These are phyloP conservation scores for Tupaia chinensis DNA, from an alignment of 2,113 vertebrate genomes.

Conservation along the genomic window DNA sequence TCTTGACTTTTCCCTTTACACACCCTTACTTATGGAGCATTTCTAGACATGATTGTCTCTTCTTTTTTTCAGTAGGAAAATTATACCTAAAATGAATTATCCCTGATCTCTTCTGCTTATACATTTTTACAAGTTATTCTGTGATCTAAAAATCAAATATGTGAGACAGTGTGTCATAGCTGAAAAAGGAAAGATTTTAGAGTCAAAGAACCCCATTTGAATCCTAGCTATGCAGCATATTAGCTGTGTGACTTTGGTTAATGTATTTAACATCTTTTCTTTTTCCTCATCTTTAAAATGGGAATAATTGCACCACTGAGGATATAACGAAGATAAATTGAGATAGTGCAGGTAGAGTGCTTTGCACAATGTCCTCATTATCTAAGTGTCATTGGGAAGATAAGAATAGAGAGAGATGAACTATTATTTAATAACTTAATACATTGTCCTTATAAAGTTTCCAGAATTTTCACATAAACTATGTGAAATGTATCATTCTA, in stretches of 20 bases:
- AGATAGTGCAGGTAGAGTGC: not conserved
- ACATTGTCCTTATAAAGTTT: not conserved
- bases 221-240: not conserved
- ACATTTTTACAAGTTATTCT: not conserved
- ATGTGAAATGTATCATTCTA: not conserved
- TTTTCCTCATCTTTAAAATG: constrained; percentile 17
- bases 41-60: not conserved
- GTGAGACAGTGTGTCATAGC: not conserved
- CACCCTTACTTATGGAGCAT: not conserved
- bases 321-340: not conserved
- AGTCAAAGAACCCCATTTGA: not conserved
- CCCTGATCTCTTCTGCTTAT: not conserved
- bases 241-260: not conserved
- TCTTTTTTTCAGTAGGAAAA: not conserved
- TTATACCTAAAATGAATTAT: not conserved
- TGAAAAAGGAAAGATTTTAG: not conserved
- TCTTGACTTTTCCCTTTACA: not conserved
- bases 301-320: not conserved
- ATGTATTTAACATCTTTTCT: constrained; percentile 23
- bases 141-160: not conserved
- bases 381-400: not conserved
- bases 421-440: not conserved
- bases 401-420: constrained; percentile 13
- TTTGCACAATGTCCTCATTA: not conserved
- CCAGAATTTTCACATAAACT: not conserved